Base-by-base conservation (phyloP, 2,888 invertebrate genomes). In the Epinotia ramella region DNA sequence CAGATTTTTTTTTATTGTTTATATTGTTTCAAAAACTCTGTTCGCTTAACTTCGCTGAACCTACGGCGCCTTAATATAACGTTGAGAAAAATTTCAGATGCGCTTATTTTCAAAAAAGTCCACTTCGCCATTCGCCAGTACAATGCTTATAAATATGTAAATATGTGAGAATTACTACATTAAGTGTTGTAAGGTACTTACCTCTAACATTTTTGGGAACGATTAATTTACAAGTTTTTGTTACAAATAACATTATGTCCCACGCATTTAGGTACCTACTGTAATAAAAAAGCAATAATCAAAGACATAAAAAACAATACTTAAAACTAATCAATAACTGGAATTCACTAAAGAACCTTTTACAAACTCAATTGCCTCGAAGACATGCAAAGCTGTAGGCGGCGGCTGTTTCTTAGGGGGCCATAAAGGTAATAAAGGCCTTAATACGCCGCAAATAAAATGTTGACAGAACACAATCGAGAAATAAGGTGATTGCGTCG, bases 391-490 rank as follows among this genome's bases (percentile, higher is more conserved):
- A 57, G 12, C 66, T 63, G 76, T 76, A 71, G 76, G 76, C 76
- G 76, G 66, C 71, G 53, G 59, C 69, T 67, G 76, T 59, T 59
- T 60, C 24, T 56, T 57, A 65, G 53, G 53, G 28, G 62, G 18
- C 56, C 53, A 71, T 71, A 63, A 71, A 71, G 28, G 70, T 63
- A 71, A 75, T 75, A 75, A 75, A 75, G 24, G 70, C 70, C 46
- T 70, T 71, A 75, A 75, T 53, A 70, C 40, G 74, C 79, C 77
- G 76, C 79, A 71, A 80, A 79, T 84, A 78, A 81, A 81, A 79
- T 70, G 56, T 60, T 62, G 79, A 68, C 78, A 77, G 78, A 78
- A 80, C 80, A 83, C 79, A 79, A 73, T 79, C 79, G 78, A 79
- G 76, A 77, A 74, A 78, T 75, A 72, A 77, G 77, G 71, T 75